Percentiles rank a stretch among this genome's conserved stretches.
Evolutionary conservation across 1,140 invertebrate species (phyloP).

Genomic region (Sitophilus oryzae): DNA sequence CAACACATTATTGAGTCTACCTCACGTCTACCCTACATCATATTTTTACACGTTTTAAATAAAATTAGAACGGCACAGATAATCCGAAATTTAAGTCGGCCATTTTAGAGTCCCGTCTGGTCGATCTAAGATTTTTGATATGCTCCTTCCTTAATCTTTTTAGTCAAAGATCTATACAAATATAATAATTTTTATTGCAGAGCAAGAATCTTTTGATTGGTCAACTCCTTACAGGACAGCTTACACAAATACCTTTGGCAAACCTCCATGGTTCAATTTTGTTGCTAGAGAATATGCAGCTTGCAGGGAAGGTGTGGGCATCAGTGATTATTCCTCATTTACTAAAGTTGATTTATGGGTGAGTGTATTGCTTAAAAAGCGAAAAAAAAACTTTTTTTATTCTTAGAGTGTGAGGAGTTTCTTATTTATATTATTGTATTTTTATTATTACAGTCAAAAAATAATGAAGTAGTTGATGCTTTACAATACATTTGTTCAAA

Average conservation of each 20-base stretch:
- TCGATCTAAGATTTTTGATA: too few relatives aligned
- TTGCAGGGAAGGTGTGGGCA: slow-evolving; percentile 86
- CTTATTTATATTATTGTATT: not conserved
- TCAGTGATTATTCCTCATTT: slow-evolving; percentile 97
- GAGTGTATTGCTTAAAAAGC: slow-evolving; percentile 34
- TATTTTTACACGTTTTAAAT: too few relatives aligned
- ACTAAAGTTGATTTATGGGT: slow-evolving; percentile 95
- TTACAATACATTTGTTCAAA: slow-evolving; percentile 95
- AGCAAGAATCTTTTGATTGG: slow-evolving; percentile 39
- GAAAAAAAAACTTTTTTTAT: not conserved
- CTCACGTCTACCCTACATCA: too few relatives aligned
- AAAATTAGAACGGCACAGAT: too few relatives aligned
- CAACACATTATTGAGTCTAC: too few relatives aligned
- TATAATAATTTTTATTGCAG: slow-evolving; percentile 26
- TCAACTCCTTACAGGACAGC: slow-evolving; percentile 58
- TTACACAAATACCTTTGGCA: slow-evolving; percentile 72
- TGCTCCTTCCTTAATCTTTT: too few relatives aligned
- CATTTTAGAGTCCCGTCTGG: too few relatives aligned
- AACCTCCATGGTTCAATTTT: slow-evolving; percentile 90
- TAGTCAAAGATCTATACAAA: too few relatives aligned
- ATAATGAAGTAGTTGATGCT: slow-evolving; percentile 81
- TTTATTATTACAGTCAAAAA: slow-evolving; percentile 57
- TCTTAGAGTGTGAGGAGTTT: not conserved
- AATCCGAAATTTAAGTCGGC: too few relatives aligned
- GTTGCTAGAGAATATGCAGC: slow-evolving; percentile 88